Conservation (phyloP, 2,888 invertebrate species). For the Lochmaea capreae region DNA sequence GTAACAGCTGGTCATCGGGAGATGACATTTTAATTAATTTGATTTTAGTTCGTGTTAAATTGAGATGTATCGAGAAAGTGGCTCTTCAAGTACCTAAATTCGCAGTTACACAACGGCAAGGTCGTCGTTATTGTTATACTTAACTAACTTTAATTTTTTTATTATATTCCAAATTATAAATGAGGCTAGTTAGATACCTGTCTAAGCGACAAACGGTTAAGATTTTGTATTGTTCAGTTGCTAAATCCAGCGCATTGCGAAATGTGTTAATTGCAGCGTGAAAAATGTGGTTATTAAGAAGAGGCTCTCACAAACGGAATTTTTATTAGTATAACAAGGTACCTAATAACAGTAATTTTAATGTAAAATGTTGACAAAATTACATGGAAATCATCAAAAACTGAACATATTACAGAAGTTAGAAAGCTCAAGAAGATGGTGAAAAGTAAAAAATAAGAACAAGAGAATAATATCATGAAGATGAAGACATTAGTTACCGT, state of each 20-base stretch:
- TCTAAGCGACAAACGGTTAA: neutral
- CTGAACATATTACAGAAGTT: too few relatives aligned
- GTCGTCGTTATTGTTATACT: slow-evolving; percentile 1
- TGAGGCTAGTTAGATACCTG: neutral
- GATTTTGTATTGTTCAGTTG: neutral
- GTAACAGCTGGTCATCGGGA: slow-evolving; percentile 7
- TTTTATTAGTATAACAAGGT: too few relatives aligned
- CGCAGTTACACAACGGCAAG: neutral
- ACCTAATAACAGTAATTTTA: too few relatives aligned
- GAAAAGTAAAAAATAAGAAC: too few relatives aligned
- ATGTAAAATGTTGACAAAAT: too few relatives aligned
- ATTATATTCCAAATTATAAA: neutral
- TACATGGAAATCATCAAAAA: too few relatives aligned
- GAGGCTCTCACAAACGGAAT: too few relatives aligned
- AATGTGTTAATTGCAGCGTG: neutral
- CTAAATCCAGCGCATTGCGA: neutral
- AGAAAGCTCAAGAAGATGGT: too few relatives aligned
- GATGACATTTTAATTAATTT: slow-evolving; percentile 14
- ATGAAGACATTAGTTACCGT: too few relatives aligned
- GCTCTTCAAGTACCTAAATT: slow-evolving; percentile 4
- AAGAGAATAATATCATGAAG: too few relatives aligned
- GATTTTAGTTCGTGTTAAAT: slow-evolving; percentile 4
- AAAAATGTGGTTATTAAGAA: neutral
- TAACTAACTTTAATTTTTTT: neutral
- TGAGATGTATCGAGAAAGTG: slow-evolving; percentile 14